Conservation (phyloP, 2,113 vertebrate genomes). For the Bufo bufo region DNA sequence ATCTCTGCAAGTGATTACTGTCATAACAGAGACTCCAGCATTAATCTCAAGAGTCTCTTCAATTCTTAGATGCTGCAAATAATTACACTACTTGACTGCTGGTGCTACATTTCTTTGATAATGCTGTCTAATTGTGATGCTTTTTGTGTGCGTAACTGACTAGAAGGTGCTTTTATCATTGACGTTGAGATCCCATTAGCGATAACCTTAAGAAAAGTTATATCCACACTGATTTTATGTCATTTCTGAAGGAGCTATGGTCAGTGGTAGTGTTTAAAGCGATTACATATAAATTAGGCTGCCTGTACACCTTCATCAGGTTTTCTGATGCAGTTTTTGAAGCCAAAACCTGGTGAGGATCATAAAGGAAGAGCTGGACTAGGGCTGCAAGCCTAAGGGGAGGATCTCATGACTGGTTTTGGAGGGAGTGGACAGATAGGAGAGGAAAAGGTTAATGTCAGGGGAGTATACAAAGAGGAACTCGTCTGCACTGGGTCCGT, state of each 20-base stretch:
- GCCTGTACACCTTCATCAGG: no score
- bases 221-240: background rate
- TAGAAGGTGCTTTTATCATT: slow-evolving; percentile 19
- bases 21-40: rapidly evolving
- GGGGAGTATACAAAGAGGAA: no score
- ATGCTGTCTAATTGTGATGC: slow-evolving; percentile 16
- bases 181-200: background rate
- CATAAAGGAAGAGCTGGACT: no score
- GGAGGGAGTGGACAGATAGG: no score
- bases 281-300: no score
- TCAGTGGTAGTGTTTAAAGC: background rate
- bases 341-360: no score
- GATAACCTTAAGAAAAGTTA: background rate
- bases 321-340: no score
- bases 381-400: no score
- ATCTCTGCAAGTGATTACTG: background rate
- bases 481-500: no score
- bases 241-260: background rate
- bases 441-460: no score
- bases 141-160: slow-evolving; percentile 15
- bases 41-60: slow-evolving; percentile 31
- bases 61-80: background rate
- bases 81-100: background rate
- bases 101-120: background rate
- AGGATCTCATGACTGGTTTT: no score